phyloP scores from a whole-genome alignment of 2,888 invertebrate species.

The Spilosoma lubricipeda region DNA sequence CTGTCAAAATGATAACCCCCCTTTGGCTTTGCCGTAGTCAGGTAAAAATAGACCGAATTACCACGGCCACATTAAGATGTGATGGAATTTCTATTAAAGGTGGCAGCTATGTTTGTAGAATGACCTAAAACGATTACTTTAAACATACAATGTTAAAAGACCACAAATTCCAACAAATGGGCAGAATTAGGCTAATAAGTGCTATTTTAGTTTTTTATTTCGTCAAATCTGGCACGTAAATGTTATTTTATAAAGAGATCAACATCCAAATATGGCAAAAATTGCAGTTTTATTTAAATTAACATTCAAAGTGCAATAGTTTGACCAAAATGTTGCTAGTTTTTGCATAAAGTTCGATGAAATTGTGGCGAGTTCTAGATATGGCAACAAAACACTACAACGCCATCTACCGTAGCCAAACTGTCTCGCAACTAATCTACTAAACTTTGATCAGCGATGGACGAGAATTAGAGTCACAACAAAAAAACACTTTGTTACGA shows the following conservation, averaged over 20 bases:
- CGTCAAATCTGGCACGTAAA: background rate
- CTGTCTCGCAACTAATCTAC: no score
- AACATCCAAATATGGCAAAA: background rate
- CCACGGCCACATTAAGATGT: background rate
- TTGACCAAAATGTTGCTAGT: background rate
- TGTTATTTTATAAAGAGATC: background rate
- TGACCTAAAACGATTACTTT: background rate
- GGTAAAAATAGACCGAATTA: background rate
- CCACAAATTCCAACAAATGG: background rate
- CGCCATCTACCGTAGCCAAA: no score
- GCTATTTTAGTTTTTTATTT: background rate
- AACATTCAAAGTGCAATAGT: background rate
- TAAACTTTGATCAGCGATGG: no score
- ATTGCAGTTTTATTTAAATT: background rate
- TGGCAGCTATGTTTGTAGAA: background rate
- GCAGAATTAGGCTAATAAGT: background rate
- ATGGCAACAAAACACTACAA: no score
- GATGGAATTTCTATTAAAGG: no score
- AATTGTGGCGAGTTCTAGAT: background rate
- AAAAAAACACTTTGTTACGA: no score
- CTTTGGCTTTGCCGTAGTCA: no score
- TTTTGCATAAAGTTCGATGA: background rate
- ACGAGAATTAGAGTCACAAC: no score
- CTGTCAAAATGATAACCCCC: no score
- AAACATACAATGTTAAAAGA: background rate